Evolutionary conservation across 2,113 vertebrate species (phyloP), one percentile per base, ranked within the genome.

Genomic region (Hypomesus transpacificus): DNA sequence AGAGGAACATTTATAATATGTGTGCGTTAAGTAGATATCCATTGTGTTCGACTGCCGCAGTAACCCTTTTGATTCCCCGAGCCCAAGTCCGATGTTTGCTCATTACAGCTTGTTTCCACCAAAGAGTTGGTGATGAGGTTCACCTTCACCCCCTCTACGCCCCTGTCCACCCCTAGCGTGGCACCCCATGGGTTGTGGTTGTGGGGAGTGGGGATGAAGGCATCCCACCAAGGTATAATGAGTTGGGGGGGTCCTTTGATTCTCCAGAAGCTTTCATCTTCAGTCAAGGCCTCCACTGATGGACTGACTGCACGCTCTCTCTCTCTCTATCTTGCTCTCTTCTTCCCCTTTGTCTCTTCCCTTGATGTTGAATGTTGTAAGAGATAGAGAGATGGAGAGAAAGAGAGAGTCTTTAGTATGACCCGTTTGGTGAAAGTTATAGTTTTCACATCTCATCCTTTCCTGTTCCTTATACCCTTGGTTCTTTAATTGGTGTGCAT

Each of bases 181-280:
- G 74, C 70, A 68, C 73, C 78, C 53, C 24, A 64, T 58, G 74
- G 3, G 21, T 73, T 46, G 56, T 74, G 69, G 75, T 81, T 71
- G 82, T 62, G 65, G 70, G 50, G 66, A 75, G 81, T 64, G 61
- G 50, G 76, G 71, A 82, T 68, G 77, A 78, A 88, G 79, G 82
- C 73, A 78, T 83, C 82, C 84, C 81, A 82, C 82, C 73, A 77
- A 86, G 80, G 82, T 82, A 82, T 90, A 89, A 85, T 87, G 87
- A 89, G 80, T 86, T 84, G 86, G 53, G 76, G 83, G 70, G 69
- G 51, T 83, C 80, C 87, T 89, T 90, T 88, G 85, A 90, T 88
- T 89, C 76, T 75, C 76, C 0, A 51, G 77, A 83, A 75, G 83
- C 89, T 89, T 90, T 90, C 84, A 90, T 89, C 86, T 88, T 89